A percentile compares a stretch with the other conserved stretches of the same genome.
Conservation (phyloP, 2,113 vertebrate species). For the Poecile atricapillus region DNA sequence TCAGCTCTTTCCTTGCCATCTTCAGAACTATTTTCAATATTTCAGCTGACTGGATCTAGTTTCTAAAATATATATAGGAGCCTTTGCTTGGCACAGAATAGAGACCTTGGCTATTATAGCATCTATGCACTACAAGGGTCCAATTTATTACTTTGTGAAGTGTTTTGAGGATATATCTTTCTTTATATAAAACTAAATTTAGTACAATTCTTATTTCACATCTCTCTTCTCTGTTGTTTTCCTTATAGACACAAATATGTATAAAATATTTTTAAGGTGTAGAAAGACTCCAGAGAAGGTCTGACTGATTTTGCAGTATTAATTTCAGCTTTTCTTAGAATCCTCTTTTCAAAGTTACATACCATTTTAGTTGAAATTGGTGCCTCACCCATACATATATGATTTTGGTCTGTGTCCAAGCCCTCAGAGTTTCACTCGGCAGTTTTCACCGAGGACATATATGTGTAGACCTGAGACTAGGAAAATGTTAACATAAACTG, state of each 20-base stretch:
- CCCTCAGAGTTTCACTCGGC: neutral
- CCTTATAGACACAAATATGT: neutral
- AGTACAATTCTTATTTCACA: neutral
- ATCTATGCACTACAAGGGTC: neutral
- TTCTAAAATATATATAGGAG: neutral
- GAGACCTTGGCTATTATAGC: neutral
- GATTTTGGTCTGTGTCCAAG: neutral
- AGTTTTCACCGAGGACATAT: neutral
- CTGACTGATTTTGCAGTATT: neutral
- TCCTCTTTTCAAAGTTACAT: neutral
- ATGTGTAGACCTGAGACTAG: neutral
- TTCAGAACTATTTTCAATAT: slow-evolving; percentile 13
- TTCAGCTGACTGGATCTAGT: slow-evolving; percentile 3
- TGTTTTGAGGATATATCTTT: neutral
- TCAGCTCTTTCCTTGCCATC: neutral
- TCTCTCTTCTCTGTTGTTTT: neutral
- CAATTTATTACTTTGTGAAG: neutral
- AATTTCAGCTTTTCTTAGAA: neutral
- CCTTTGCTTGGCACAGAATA: neutral
- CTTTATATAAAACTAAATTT: neutral
- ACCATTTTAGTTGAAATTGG: neutral
- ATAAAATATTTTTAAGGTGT: neutral
- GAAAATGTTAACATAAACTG: neutral
- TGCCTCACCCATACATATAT: neutral
- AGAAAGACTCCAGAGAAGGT: neutral